These are phyloP conservation scores for Strigamia crassipes DNA, from an alignment of 2,888 invertebrate species.

Conservation along the genomic window DNA sequence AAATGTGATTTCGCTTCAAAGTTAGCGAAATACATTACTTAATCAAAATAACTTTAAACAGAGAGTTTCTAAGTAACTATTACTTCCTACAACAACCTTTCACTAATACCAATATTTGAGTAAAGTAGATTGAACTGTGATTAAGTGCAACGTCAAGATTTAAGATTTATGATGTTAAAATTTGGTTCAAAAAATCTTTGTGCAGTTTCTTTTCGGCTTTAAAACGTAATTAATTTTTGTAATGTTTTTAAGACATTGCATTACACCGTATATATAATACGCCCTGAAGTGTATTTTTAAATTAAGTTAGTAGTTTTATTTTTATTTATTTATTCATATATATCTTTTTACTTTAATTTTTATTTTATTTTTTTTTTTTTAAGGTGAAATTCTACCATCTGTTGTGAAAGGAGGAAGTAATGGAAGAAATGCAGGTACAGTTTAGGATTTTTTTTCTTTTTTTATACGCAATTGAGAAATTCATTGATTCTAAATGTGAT, in stretches of 20 bases:
- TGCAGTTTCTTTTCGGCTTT: background rate
- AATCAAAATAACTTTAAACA: no score
- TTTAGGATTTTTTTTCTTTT: background rate
- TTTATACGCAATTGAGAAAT: background rate
- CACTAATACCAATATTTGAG: no score
- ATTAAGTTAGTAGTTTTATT: background rate
- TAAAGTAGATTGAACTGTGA: no score
- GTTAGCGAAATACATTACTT: no score
- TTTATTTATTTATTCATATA: background rate
- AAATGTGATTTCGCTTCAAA: no score
- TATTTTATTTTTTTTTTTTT: background rate
- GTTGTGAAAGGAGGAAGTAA: constrained; percentile 1
- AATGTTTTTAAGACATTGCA: background rate
- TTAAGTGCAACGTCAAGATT: background rate
- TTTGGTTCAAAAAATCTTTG: background rate
- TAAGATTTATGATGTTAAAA: background rate
- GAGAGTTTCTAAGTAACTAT: no score
- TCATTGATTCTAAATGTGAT: background rate
- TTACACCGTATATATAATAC: background rate
- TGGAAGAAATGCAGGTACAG: constrained; percentile 28
- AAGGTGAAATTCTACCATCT: background rate
- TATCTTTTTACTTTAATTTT: background rate
- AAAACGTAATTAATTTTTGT: background rate
- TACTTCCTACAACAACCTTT: no score
- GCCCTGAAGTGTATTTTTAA: background rate